Evolutionary conservation across 2,888 invertebrate species (phyloP).

Genomic region (Noctua pronuba): DNA sequence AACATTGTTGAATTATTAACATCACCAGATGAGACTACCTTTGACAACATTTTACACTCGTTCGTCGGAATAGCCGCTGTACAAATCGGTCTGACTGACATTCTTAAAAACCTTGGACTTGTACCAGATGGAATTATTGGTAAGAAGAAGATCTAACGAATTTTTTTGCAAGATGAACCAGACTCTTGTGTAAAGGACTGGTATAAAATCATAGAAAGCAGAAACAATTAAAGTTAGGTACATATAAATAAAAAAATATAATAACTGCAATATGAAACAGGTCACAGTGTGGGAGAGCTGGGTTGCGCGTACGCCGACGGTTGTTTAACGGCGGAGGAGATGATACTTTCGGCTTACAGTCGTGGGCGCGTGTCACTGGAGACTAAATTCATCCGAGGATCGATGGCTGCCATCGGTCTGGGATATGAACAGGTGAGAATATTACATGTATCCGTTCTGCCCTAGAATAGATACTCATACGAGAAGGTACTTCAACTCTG

Average conservation of each 20-base stretch:
- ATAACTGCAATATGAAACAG: slow-evolving; percentile 74
- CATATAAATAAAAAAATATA: background rate
- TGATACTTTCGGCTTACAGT: slow-evolving; percentile 95
- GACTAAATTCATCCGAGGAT: slow-evolving; percentile 92
- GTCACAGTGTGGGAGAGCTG: slow-evolving; percentile 98
- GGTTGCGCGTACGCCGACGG: slow-evolving; percentile 98
- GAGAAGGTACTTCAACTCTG: background rate
- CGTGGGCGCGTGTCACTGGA: slow-evolving; percentile 94
- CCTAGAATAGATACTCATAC: background rate
- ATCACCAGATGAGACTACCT: slow-evolving; percentile 88
- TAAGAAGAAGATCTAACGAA: slow-evolving; percentile 74
- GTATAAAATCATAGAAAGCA: background rate
- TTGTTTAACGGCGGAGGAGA: slow-evolving; percentile 95
- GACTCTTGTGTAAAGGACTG: background rate
- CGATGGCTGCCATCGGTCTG: slow-evolving; percentile 96
- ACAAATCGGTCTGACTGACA: slow-evolving; percentile 90
- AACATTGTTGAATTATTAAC: slow-evolving; percentile 92
- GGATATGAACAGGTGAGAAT: slow-evolving; percentile 52
- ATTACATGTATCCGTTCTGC: background rate
- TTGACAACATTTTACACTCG: slow-evolving; percentile 90
- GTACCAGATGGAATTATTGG: slow-evolving; percentile 94
- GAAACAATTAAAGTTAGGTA: background rate
- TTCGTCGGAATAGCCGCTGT: slow-evolving; percentile 83
- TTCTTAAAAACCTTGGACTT: slow-evolving; percentile 90
- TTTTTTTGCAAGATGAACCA: background rate